Evolutionary conservation across 92 coral and sea anemone genomes (phyloP).

Genomic region (Diadumene lineata): DNA sequence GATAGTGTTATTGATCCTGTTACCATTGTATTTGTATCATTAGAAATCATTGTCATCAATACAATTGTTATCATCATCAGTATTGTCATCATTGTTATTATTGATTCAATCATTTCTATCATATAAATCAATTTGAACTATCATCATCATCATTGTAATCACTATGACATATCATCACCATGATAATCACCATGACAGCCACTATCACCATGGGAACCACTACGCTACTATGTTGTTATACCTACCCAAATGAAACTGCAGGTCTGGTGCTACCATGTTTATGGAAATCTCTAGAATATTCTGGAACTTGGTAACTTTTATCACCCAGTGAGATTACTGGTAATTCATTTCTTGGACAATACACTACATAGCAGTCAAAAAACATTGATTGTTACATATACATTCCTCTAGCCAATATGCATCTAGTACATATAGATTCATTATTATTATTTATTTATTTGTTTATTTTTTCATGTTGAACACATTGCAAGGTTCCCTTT

Average conservation of each 20-base stretch:
- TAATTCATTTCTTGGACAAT: constrained; percentile 69
- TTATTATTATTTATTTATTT: too few species aligned
- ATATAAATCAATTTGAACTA: not conserved
- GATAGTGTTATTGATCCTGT: not conserved
- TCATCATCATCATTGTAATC: not conserved
- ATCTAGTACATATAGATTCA: too few species aligned
- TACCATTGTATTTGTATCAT: not conserved
- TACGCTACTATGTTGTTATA: not conserved
- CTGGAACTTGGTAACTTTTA: constrained; percentile 88
- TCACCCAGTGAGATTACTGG: constrained; percentile 77
- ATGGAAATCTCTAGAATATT: constrained; percentile 79
- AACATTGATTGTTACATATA: too few species aligned
- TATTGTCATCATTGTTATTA: not conserved
- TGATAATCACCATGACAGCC: not conserved
- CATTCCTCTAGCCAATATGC: too few species aligned
- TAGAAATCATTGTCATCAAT: not conserved
- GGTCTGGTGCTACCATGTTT: constrained; percentile 90
- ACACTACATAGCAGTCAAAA: constrained; percentile 43
- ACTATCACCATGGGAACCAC: not conserved
- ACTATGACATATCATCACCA: too few species aligned
- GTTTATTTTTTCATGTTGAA: too few species aligned
- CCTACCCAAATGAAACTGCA: constrained; percentile 41
- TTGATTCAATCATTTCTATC: not conserved
- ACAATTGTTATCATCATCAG: not conserved
- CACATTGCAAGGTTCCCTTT: too few species aligned